Conservation (phyloP, 1,140 invertebrate genomes). For the Aphelenchoides fujianensis region DNA sequence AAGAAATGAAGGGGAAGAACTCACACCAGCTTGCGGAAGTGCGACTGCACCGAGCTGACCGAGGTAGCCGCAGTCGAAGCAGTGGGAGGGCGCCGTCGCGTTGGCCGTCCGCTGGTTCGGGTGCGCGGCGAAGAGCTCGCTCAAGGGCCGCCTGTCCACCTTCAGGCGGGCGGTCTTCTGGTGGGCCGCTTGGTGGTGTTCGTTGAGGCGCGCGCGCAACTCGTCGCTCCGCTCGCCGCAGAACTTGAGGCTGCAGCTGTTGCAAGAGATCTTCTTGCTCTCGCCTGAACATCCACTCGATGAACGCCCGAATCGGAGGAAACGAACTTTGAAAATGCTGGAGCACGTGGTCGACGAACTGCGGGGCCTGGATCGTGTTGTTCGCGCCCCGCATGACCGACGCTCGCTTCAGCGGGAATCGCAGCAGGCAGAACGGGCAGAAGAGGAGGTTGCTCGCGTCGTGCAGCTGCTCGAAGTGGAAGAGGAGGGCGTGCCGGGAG, state of each 20-base stretch:
- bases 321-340: slow-evolving; percentile 8
- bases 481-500: slow-evolving; percentile 1
- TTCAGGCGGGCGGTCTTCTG: neutral
- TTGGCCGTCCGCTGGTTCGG: neutral
- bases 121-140: neutral
- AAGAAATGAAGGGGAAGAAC: neutral
- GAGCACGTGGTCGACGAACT: slow-evolving; percentile 9
- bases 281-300: neutral
- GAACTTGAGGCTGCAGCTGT: neutral
- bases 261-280: slow-evolving; percentile 9
- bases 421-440: slow-evolving; percentile 11
- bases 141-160: neutral
- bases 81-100: neutral
- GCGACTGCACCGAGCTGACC: neutral
- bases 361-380: neutral
- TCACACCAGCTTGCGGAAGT: neutral
- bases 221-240: neutral
- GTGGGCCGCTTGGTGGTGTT: neutral
- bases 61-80: neutral
- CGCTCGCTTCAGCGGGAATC: neutral
- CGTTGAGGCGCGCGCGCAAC: neutral
- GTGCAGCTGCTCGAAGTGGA: slow-evolving; percentile 13
- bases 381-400: neutral
- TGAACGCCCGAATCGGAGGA: neutral
- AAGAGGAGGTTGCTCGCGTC: neutral